A percentile compares a stretch with the other conserved stretches of the same genome.
phyloP scores from a whole-genome alignment of 2,113 vertebrate genomes.

The Sigmodon hispidus region DNA sequence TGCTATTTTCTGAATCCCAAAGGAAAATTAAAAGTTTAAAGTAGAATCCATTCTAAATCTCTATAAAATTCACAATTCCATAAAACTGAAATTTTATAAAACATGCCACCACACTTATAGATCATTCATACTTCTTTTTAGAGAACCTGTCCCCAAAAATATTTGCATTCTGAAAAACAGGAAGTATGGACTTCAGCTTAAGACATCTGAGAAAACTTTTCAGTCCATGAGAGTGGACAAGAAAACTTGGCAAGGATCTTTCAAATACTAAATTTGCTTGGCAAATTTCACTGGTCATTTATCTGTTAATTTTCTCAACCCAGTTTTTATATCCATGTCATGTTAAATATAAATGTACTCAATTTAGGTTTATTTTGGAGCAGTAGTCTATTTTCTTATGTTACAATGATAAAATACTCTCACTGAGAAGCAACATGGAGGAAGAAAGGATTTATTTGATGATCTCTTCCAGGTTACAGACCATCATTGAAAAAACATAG shows the following conservation, averaged over 20 bases:
- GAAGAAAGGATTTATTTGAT: not conserved
- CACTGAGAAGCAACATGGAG: not conserved
- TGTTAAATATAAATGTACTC: not conserved
- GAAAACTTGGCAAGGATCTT: not conserved
- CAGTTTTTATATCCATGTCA: not conserved
- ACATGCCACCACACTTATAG: not conserved
- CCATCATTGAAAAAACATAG: not conserved
- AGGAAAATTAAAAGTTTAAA: not conserved
- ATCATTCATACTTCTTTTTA: not conserved
- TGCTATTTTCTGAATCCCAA: not conserved
- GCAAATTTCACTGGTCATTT: not conserved
- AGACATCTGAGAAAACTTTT: not conserved
- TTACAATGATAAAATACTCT: not conserved
- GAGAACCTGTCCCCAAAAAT: not conserved
- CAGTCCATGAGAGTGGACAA: not conserved
- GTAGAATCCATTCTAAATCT: not conserved
- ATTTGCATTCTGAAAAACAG: not conserved
- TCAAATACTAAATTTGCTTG: not conserved
- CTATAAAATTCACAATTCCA: not conserved
- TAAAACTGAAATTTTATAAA: not conserved
- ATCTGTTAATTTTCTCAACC: not conserved
- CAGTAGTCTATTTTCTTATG: not conserved
- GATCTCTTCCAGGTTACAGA: not conserved
- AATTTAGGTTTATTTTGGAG: not conserved
- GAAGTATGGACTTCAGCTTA: not conserved